Conservation (phyloP, 1,140 invertebrate species). For the Calephelis nemesis region DNA sequence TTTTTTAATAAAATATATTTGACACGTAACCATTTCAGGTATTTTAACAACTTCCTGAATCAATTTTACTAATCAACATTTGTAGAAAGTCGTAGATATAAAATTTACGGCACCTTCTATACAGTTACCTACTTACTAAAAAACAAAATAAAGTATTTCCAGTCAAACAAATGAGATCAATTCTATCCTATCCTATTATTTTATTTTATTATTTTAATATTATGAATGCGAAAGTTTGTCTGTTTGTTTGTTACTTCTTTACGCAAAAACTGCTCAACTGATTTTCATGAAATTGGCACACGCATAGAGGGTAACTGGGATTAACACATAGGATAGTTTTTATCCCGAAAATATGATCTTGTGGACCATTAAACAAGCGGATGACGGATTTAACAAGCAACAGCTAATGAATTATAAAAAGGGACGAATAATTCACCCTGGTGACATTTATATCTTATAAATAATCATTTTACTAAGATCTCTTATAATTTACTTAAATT, state of each 20-base stretch:
- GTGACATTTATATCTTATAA: neutral
- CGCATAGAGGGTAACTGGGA: no score
- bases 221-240: no score
- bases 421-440: neutral
- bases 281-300: no score
- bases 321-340: no score
- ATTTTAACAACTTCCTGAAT: neutral
- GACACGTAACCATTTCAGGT: neutral
- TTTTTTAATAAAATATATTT: conserved; percentile 1
- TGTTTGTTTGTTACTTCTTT: no score
- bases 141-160: neutral
- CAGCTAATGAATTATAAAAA: neutral
- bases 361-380: no score
- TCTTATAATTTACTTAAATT: neutral
- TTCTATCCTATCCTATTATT: no score
- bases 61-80: neutral
- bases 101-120: neutral
- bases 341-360: no score
- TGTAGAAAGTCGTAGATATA: neutral
- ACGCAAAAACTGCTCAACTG: no score
- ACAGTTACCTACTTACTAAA: neutral
- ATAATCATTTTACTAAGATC: no score
- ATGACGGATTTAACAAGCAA: neutral
- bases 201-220: no score
- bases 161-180: neutral